Percentiles rank a stretch among this genome's conserved stretches.
Evolutionary conservation across 2,113 vertebrate species (phyloP).

Genomic region (Drymodes brunneopygia): DNA sequence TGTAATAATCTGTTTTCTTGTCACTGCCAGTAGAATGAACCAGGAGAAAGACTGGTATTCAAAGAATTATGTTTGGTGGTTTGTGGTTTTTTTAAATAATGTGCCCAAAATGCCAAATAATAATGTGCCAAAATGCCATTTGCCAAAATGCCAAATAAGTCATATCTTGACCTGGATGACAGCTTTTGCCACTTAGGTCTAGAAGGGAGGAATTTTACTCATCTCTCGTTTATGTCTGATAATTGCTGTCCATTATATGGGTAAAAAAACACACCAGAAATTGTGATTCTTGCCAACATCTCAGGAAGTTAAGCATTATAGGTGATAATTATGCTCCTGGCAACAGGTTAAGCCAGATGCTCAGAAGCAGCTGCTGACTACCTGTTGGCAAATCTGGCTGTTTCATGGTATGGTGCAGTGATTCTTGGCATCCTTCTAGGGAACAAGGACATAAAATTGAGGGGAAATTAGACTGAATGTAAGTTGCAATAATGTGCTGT

Average conservation of each 20-base stretch:
- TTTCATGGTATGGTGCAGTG: neutral
- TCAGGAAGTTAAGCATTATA: neutral
- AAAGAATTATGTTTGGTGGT: too few species aligned
- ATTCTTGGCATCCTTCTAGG: neutral
- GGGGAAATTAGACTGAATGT: neutral
- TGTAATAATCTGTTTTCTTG: neutral
- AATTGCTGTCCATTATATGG: neutral
- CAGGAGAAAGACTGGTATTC: neutral
- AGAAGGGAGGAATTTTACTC: neutral
- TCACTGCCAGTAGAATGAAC: neutral
- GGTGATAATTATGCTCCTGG: slow-evolving; percentile 19
- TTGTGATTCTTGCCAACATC: neutral
- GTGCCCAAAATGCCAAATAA: neutral
- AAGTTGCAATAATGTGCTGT: neutral
- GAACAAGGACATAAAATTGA: neutral
- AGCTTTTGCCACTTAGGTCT: neutral
- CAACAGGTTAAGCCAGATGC: slow-evolving; percentile 33
- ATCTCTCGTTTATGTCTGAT: neutral
- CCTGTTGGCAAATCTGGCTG: neutral
- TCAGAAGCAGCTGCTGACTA: neutral
- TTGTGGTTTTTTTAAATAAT: too few species aligned
- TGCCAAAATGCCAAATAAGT: neutral
- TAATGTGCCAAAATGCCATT: too few species aligned
- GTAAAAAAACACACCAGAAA: neutral
- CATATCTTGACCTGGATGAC: neutral